Percentiles rank a stretch among this genome's conserved stretches.
phyloP scores from a whole-genome alignment of 2,888 invertebrate genomes.

The Torymus texanus region DNA sequence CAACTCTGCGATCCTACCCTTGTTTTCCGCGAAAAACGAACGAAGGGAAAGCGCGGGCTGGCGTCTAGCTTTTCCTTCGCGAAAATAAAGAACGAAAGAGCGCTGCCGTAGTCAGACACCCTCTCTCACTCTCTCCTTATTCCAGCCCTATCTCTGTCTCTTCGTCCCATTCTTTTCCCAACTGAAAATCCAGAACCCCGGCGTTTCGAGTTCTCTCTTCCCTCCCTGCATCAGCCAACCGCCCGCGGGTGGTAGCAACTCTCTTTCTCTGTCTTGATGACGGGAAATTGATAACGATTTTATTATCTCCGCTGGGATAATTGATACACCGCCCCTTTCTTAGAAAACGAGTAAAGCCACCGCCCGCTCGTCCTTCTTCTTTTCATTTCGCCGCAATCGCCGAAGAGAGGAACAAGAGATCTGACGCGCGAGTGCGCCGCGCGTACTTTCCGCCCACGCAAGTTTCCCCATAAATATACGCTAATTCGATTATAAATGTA shows the following conservation, averaged over 20 bases:
- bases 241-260: not conserved
- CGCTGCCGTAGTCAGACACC: constrained; percentile 2
- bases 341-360: not conserved
- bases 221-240: no score
- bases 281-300: constrained; percentile 21
- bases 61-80: constrained; percentile 4
- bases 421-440: no score
- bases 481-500: constrained; percentile 61
- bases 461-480: constrained; percentile 59
- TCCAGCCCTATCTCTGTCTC: no score
- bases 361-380: no score
- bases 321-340: constrained; percentile 1
- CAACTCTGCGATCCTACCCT: not conserved
- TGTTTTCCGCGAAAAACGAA: constrained; percentile 27
- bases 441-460: constrained; percentile 4
- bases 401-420: no score
- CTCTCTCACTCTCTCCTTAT: not conserved
- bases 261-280: not conserved
- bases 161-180: no score
- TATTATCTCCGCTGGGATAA: constrained; percentile 12
- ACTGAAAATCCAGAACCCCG: no score
- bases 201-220: no score
- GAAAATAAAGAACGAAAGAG: constrained; percentile 18
- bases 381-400: no score
- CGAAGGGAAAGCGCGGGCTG: not conserved